phyloP scores from a whole-genome alignment of 2,113 vertebrate species.

The Corythornis cristatus region DNA sequence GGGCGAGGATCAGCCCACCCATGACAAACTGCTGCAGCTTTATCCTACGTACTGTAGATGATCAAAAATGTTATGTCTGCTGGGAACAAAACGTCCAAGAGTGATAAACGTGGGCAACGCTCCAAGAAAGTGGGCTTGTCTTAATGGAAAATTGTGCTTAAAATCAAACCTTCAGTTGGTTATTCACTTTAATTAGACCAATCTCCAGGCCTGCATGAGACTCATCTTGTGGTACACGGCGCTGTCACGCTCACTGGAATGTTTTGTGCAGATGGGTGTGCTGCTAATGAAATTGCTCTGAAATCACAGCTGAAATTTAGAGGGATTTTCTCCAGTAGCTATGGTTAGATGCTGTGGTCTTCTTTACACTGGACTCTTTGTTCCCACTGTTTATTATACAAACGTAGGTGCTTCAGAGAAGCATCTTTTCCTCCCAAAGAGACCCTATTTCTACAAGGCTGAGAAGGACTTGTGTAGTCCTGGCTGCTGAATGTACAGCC shows the following conservation, averaged over 20 bases:
- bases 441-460: background rate
- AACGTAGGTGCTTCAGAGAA: background rate
- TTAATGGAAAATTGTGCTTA: background rate
- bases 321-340: background rate
- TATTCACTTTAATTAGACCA: conserved; percentile 11
- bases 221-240: background rate
- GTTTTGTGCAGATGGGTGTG: background rate
- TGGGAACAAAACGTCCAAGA: conserved; percentile 45
- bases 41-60: background rate
- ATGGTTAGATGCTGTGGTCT: background rate
- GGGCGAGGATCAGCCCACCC: conserved; percentile 52
- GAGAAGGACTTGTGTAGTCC: background rate
- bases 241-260: background rate
- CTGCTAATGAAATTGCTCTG: background rate
- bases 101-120: background rate
- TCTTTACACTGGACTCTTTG: background rate
- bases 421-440: background rate
- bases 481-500: background rate
- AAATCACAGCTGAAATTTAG: background rate
- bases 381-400: background rate
- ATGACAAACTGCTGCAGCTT: conserved; percentile 39
- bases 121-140: conserved; percentile 37
- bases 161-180: background rate
- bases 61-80: conserved; percentile 60
- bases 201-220: background rate